phyloP scores from a whole-genome alignment of 2,888 invertebrate genomes.

The Dione vanillae region DNA sequence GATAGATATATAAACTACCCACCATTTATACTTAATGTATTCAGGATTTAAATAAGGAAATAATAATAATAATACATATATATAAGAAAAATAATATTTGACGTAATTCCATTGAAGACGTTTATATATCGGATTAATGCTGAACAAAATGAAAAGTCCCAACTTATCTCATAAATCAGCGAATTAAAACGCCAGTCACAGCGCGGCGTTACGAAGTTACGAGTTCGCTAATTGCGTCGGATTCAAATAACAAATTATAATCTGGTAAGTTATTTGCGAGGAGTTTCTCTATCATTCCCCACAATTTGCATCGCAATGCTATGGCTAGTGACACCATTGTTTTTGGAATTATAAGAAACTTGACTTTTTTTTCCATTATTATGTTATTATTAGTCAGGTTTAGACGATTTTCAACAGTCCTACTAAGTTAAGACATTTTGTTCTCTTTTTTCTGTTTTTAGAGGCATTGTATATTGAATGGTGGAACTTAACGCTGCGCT shows the following conservation, averaged over 20 bases:
- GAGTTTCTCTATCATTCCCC: conserved; percentile 64
- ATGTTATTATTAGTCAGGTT: too few species aligned
- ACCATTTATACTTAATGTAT: too few species aligned
- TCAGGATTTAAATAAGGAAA: too few species aligned
- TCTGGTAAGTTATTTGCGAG: conserved; percentile 63
- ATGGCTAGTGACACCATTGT: conserved; percentile 46
- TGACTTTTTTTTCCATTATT: not conserved
- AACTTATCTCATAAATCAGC: conserved; percentile 45
- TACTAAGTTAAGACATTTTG: too few species aligned
- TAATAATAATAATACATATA: not conserved
- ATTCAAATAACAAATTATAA: conserved; percentile 73
- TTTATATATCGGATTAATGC: conserved; percentile 12
- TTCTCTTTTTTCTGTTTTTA: too few species aligned
- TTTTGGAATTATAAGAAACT: conserved; percentile 13
- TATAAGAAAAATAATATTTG: not conserved
- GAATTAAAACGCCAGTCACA: conserved; percentile 46
- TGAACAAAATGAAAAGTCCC: conserved; percentile 18
- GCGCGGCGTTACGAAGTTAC: conserved; percentile 48
- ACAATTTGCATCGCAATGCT: conserved; percentile 67
- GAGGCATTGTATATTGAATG: too few species aligned
- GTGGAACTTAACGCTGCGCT: too few species aligned
- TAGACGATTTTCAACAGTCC: too few species aligned
- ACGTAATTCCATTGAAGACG: conserved; percentile 1
- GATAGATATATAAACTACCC: too few species aligned
- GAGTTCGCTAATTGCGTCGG: conserved; percentile 57